phyloP scores from a whole-genome alignment of 2,797 vertebrate genomes.

The Acipenser oxyrinchus region DNA sequence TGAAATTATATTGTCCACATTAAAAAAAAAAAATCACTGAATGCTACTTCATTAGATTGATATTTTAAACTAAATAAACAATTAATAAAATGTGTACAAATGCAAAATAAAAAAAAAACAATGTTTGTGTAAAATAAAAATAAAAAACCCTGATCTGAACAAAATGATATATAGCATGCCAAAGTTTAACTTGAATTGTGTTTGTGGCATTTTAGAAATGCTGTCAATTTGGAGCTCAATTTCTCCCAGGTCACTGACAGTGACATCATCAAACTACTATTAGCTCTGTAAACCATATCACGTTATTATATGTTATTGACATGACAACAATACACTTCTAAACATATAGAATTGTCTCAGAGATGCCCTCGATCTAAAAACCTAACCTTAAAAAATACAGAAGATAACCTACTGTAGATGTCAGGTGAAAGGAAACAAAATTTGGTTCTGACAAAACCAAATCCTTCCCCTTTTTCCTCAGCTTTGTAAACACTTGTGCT shows the following conservation, averaged over 20 bases:
- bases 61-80: too few species aligned
- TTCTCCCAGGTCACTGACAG: constrained; percentile 69
- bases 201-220: constrained; percentile 66
- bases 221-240: constrained; percentile 58
- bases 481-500: constrained; percentile 1
- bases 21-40: too few species aligned
- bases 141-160: too few species aligned
- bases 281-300: constrained; percentile 62
- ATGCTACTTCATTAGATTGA: too few species aligned
- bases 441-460: constrained; percentile 9
- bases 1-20: too few species aligned
- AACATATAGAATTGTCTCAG: constrained; percentile 40
- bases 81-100: too few species aligned
- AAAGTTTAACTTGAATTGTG: constrained; percentile 49
- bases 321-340: constrained; percentile 42
- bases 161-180: too few species aligned
- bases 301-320: constrained; percentile 42
- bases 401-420: neutral
- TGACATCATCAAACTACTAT: constrained; percentile 72
- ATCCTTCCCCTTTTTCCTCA: neutral
- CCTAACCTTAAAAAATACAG: constrained; percentile 47
- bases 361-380: constrained; percentile 69
- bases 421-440: constrained; percentile 11
- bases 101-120: too few species aligned
- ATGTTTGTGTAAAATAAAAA: too few species aligned